Evolutionary conservation across 2,797 vertebrate species (phyloP).

Genomic region (Crenichthys baileyi): DNA sequence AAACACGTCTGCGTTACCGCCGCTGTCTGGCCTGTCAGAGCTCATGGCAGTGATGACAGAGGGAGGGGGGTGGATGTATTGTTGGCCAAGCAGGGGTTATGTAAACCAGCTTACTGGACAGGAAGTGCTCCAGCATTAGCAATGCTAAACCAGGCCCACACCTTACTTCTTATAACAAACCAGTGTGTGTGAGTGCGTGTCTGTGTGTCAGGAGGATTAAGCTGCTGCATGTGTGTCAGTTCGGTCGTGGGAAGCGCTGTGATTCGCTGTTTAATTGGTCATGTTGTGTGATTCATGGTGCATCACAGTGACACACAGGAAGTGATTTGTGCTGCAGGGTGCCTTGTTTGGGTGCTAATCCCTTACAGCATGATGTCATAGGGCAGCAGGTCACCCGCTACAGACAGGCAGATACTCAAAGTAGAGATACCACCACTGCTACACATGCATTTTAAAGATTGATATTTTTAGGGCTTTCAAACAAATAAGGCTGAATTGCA

Average conservation of each 20-base stretch:
- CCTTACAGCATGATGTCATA: constrained; percentile 75
- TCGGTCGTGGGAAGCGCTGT: constrained; percentile 18
- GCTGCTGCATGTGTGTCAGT: constrained; percentile 42
- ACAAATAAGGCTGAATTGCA: background rate
- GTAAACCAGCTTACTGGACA: constrained; percentile 83
- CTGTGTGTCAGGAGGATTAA: constrained; percentile 17
- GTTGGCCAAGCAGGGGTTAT: constrained; percentile 76
- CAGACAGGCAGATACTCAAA: constrained; percentile 14
- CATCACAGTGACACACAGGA: constrained; percentile 71
- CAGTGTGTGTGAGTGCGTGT: constrained; percentile 39
- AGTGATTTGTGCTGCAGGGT: constrained; percentile 60
- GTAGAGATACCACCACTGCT: background rate
- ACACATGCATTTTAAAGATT: background rate
- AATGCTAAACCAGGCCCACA: constrained; percentile 69
- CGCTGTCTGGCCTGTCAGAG: constrained; percentile 56
- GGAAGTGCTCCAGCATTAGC: constrained; percentile 79
- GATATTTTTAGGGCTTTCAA: background rate
- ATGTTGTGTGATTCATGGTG: constrained; percentile 56
- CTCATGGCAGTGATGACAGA: constrained; percentile 43
- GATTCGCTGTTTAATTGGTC: constrained; percentile 57
- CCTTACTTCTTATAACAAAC: constrained; percentile 68
- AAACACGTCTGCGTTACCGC: constrained; percentile 51
- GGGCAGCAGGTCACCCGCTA: constrained; percentile 28
- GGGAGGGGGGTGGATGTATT: constrained; percentile 32
- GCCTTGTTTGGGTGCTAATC: constrained; percentile 67